Evolutionary conservation across 2,888 invertebrate genomes (phyloP).

Genomic region (Chelonus formosanus): DNA sequence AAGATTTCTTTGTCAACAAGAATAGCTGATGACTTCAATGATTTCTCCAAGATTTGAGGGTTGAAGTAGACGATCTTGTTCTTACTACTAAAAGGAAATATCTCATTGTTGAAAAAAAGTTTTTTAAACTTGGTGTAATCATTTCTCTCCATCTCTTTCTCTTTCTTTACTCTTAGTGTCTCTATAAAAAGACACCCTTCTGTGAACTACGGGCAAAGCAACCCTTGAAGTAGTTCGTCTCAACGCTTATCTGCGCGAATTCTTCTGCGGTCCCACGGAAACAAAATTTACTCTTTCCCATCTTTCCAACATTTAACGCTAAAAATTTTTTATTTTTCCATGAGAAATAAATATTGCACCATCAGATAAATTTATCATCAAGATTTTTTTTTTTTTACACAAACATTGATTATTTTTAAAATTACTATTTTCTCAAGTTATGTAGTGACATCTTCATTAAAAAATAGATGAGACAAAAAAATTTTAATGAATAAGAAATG

Average conservation of each 20-base stretch:
- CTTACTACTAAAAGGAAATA: conserved; percentile 7
- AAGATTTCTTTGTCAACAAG: background rate
- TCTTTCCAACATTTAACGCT: conserved; percentile 12
- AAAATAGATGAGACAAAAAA: no score
- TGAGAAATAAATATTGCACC: no score
- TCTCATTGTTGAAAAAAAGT: conserved; percentile 43
- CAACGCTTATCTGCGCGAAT: conserved; percentile 52
- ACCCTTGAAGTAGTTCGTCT: conserved; percentile 2
- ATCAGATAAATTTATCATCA: no score
- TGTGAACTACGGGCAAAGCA: no score
- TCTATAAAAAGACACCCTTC: conserved; percentile 7
- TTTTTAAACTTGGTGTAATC: conserved; percentile 59
- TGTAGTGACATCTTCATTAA: no score
- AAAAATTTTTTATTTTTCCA: no score
- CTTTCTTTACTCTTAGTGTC: background rate
- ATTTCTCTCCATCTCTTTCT: conserved; percentile 48
- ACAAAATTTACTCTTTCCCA: conserved; percentile 42
- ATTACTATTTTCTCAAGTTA: no score
- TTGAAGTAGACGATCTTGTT: conserved; percentile 5
- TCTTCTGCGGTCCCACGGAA: conserved; percentile 48
- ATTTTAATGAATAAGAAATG: conserved; percentile 41
- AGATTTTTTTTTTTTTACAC: no score
- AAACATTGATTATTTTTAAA: no score
- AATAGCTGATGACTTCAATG: no score
- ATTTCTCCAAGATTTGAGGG: background rate